A percentile compares a stretch with the other conserved stretches of the same genome.
Conservation (phyloP, 2,797 vertebrate genomes). For the Ateles fusciceps region DNA sequence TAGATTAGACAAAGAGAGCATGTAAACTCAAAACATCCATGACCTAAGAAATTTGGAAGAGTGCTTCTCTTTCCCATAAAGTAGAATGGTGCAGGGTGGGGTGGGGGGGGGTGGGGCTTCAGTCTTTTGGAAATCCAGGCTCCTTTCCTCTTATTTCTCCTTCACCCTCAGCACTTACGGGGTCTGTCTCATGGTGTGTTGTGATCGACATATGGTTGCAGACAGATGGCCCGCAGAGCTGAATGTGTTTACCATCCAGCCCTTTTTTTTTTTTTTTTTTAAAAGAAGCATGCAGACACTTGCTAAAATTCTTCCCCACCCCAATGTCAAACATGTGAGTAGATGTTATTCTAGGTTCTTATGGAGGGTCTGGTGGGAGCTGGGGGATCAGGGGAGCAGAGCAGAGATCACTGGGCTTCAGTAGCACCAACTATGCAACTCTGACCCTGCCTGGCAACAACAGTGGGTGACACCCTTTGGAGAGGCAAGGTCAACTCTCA, state of each 20-base stretch:
- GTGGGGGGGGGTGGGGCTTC: neutral
- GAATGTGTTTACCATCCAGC: neutral
- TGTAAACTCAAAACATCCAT: neutral
- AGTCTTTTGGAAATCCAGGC: neutral
- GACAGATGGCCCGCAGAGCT: neutral
- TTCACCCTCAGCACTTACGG: neutral
- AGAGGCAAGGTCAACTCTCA: neutral
- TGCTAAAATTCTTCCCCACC: neutral
- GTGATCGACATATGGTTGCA: neutral
- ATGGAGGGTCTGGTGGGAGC: neutral
- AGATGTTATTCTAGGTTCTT: neutral
- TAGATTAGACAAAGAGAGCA: neutral
- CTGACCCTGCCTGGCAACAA: neutral
- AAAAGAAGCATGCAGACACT: neutral
- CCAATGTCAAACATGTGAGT: neutral
- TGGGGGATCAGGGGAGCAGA: neutral
- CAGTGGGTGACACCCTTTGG: neutral
- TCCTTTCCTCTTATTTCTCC: neutral
- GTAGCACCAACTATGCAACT: accelerated
- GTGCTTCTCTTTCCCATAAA: neutral
- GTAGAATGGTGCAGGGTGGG: neutral
- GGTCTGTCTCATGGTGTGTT: neutral
- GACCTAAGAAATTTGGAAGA: neutral
- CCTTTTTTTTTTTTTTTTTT: neutral
- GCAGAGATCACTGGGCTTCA: neutral